phyloP scores from a whole-genome alignment of 1,140 invertebrate species.

The Teleogryllus occipitalis region DNA sequence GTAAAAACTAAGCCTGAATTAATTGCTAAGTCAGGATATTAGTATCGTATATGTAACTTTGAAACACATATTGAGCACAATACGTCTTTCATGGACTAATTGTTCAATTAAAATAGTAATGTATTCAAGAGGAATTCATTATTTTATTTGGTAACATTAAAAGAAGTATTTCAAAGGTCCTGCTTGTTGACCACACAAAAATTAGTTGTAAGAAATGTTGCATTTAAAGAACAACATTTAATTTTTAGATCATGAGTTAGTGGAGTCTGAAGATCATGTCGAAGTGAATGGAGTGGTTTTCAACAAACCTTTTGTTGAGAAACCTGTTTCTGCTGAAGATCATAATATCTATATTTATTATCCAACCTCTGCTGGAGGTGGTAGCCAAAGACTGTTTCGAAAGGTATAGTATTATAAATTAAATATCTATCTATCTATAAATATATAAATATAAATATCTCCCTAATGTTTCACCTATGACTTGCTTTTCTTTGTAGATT shows the following conservation, averaged over 20 bases:
- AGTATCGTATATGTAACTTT: no score
- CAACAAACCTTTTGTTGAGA: constrained; percentile 99
- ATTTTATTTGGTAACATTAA: no score
- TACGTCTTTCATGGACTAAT: no score
- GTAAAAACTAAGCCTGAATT: no score
- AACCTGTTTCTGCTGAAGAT: constrained; percentile 96
- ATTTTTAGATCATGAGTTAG: constrained; percentile 77
- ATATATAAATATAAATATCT: background rate
- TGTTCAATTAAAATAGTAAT: no score
- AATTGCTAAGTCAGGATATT: no score
- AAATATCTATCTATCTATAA: background rate
- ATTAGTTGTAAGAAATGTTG: background rate
- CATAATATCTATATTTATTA: constrained; percentile 99
- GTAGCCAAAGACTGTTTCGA: constrained; percentile 92
- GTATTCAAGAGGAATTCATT: no score
- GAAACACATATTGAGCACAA: no score
- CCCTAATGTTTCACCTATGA: background rate
- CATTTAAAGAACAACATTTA: background rate
- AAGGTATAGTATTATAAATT: constrained; percentile 58
- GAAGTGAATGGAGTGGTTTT: constrained; percentile 96
- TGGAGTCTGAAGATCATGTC: constrained; percentile 97
- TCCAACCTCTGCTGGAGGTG: constrained; percentile 94
- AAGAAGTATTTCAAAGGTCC: no score
- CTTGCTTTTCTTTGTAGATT: constrained; percentile 54
- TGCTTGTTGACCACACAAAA: no score